These are phyloP conservation scores for Trachymyrmex septentrionalis DNA, from an alignment of 1,140 invertebrate species.

Conservation along the genomic window DNA sequence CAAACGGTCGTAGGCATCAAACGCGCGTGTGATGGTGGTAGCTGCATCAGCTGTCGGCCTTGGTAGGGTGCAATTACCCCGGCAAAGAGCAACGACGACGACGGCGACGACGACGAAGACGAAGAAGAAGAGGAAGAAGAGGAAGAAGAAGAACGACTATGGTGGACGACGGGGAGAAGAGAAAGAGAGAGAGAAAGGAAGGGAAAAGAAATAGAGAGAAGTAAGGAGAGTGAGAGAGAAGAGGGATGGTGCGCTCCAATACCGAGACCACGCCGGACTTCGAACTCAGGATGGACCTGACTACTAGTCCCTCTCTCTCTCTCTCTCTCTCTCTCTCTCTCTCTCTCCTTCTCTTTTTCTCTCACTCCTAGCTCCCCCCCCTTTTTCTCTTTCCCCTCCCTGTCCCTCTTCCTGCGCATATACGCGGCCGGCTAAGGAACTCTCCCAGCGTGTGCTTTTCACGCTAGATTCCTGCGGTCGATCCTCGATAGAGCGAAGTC, in stretches of 20 bases:
- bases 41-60: slow-evolving; percentile 86
- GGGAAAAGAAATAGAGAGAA: slow-evolving; percentile 6
- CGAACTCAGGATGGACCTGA: slow-evolving; percentile 73
- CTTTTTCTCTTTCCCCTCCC: slow-evolving; percentile 17
- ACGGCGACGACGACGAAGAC: slow-evolving; percentile 37
- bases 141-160: slow-evolving; percentile 47
- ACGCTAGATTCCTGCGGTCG: slow-evolving; percentile 58
- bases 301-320: slow-evolving; percentile 58
- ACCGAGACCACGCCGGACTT: slow-evolving; percentile 66
- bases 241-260: slow-evolving; percentile 30
- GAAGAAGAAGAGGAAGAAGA: background rate
- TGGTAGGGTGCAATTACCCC: slow-evolving; percentile 86
- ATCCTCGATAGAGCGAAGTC: slow-evolving; percentile 61
- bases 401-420: slow-evolving; percentile 61
- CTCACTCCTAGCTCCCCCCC: background rate
- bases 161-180: slow-evolving; percentile 19
- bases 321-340: slow-evolving; percentile 42
- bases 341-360: background rate
- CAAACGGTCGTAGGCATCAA: slow-evolving; percentile 60
- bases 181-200: slow-evolving; percentile 55
- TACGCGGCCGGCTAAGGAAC: slow-evolving; percentile 43
- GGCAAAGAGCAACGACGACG: slow-evolving; percentile 81
- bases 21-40: slow-evolving; percentile 72
- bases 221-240: slow-evolving; percentile 37
- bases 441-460: slow-evolving; percentile 57